These are phyloP conservation scores for Hafferia zeledoni DNA, from an alignment of 2,797 vertebrate genomes.

Conservation along the genomic window DNA sequence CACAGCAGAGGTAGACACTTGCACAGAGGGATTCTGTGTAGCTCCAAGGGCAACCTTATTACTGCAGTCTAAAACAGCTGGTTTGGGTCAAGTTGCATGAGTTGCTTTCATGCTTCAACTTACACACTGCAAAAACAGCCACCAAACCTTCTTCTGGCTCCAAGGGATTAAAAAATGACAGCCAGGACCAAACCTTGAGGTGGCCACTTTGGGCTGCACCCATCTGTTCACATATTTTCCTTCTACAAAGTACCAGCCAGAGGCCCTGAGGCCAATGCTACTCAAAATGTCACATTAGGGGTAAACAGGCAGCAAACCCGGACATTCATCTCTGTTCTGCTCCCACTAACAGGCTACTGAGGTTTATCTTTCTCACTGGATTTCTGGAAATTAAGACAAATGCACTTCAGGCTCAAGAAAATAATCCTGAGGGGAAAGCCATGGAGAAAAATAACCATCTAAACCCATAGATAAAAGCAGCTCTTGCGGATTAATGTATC, in stretches of 20 bases:
- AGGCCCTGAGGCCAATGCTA: neutral
- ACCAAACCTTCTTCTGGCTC: neutral
- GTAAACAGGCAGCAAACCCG: neutral
- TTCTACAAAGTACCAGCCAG: neutral
- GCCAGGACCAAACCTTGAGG: neutral
- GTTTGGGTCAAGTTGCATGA: neutral
- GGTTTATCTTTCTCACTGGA: conserved; percentile 34
- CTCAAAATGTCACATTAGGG: neutral
- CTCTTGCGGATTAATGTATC: conserved; percentile 29
- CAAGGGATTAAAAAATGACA: neutral
- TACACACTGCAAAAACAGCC: neutral
- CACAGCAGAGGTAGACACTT: neutral
- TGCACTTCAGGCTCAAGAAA: conserved; percentile 58
- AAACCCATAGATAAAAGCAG: conserved; percentile 53
- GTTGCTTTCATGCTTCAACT: neutral
- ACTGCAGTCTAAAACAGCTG: neutral
- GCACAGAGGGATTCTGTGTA: neutral
- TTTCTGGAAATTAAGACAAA: conserved; percentile 68
- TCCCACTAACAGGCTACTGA: conserved; percentile 9
- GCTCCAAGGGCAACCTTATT: neutral
- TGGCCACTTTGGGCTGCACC: neutral
- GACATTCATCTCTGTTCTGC: neutral
- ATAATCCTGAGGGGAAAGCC: conserved; percentile 59
- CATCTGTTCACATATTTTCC: neutral
- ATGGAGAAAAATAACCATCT: conserved; percentile 41